phyloP scores from a whole-genome alignment of 2,113 vertebrate genomes.

The Zosterops lateralis region DNA sequence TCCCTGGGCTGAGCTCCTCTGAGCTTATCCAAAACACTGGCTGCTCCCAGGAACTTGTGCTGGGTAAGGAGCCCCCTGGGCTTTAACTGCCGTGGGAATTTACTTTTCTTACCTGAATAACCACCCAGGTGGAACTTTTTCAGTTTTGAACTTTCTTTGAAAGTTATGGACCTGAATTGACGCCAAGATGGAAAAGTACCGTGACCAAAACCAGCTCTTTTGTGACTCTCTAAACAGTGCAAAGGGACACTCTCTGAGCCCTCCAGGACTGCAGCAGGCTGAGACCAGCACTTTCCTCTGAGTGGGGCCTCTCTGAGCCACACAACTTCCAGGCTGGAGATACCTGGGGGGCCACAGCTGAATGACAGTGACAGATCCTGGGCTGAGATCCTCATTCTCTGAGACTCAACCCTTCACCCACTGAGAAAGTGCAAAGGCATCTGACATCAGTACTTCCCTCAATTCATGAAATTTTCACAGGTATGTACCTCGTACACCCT shows the following conservation, averaged over 20 bases:
- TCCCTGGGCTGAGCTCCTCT: background rate
- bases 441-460: background rate
- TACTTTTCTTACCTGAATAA: background rate
- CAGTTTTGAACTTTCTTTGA: background rate
- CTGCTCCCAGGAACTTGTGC: background rate
- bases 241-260: background rate
- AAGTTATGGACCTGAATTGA: rapidly evolving
- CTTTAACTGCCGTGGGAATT: background rate
- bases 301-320: background rate
- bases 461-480: background rate
- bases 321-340: no score
- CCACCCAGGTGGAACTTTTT: background rate
- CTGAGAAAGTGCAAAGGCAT: background rate
- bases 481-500: background rate
- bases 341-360: background rate
- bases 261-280: rapidly evolving
- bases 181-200: background rate
- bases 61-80: background rate
- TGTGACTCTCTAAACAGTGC: background rate
- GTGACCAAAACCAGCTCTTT: background rate
- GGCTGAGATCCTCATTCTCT: background rate
- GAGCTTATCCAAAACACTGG: background rate
- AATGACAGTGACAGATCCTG: background rate
- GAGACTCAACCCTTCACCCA: rapidly evolving
- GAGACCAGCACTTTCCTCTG: background rate